Evolutionary conservation across 2,888 invertebrate species (phyloP).

Genomic region (Masnerella sp.): DNA sequence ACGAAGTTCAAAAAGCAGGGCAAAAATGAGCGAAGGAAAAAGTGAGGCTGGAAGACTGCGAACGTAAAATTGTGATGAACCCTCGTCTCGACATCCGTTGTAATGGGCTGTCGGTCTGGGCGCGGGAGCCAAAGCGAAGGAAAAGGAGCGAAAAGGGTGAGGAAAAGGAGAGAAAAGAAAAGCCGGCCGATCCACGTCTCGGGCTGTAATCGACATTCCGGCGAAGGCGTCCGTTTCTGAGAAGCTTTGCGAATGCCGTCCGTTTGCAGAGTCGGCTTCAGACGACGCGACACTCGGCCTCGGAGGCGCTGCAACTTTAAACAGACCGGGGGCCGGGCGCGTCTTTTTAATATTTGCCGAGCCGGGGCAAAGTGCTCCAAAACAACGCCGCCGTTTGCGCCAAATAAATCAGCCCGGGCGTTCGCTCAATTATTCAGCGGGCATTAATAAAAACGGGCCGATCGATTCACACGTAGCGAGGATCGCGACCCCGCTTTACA

Average conservation of each 20-base stretch:
- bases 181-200: conserved; percentile 41
- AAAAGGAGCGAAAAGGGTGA: not conserved
- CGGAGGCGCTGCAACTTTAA: conserved; percentile 41
- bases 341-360: conserved; percentile 53
- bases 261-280: conserved; percentile 32
- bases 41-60: conserved; percentile 1
- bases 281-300: conserved; percentile 44
- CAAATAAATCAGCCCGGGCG: conserved; percentile 39
- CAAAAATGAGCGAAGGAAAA: conserved; percentile 7
- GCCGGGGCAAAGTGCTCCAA: conserved; percentile 24
- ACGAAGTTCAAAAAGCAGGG: not conserved
- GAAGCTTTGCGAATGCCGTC: conserved; percentile 53
- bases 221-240: conserved; percentile 33
- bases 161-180: conserved; percentile 22
- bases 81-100: conserved; percentile 23
- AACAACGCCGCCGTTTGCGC: conserved; percentile 30
- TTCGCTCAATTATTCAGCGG: conserved; percentile 26
- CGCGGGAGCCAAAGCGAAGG: conserved; percentile 5
- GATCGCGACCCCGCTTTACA: conserved; percentile 8
- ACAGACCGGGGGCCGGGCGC: conserved; percentile 33
- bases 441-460: conserved; percentile 37
- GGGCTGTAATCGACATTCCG: conserved; percentile 53
- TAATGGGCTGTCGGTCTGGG: conserved; percentile 41
- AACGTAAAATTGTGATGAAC: conserved; percentile 36
- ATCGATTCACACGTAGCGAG: conserved; percentile 20